phyloP scores from a whole-genome alignment of 2,113 vertebrate genomes.

The Varanus komodoensis region DNA sequence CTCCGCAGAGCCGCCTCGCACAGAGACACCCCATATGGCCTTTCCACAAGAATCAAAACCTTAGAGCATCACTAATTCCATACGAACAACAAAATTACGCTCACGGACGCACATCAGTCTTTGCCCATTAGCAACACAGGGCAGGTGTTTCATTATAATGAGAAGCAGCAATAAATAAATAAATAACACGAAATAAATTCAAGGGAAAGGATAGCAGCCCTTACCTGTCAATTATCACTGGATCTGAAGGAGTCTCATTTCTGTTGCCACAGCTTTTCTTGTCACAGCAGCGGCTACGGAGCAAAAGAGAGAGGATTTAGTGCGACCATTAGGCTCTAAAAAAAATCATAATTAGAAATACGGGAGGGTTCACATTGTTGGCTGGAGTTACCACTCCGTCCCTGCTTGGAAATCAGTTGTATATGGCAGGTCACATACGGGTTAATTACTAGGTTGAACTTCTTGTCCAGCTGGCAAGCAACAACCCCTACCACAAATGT shows the following conservation, averaged over 20 bases:
- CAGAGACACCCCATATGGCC: conserved; percentile 70
- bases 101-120: conserved; percentile 68
- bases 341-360: conserved; percentile 80
- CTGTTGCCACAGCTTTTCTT: conserved; percentile 99
- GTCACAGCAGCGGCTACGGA: conserved; percentile 97
- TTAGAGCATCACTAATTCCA: conserved; percentile 64
- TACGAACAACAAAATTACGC: conserved; percentile 75
- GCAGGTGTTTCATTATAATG: conserved; percentile 82
- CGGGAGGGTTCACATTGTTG: conserved; percentile 79
- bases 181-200: conserved; percentile 46
- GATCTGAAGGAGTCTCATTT: conserved; percentile 99
- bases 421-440: conserved; percentile 81
- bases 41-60: conserved; percentile 68
- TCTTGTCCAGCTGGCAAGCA: conserved; percentile 77
- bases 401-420: conserved; percentile 82
- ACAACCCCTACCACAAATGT: conserved; percentile 56
- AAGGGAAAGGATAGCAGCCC: conserved; percentile 81
- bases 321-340: conserved; percentile 80
- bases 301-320: conserved; percentile 83
- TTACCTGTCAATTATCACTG: conserved; percentile 99
- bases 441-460: conserved; percentile 84
- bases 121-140: conserved; percentile 73
- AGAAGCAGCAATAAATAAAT: conserved; percentile 49
- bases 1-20: conserved; percentile 70
- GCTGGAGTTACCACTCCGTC: conserved; percentile 80